These are phyloP conservation scores for Electrona antarctica DNA, from an alignment of 2,113 vertebrate genomes.

Conservation along the genomic window DNA sequence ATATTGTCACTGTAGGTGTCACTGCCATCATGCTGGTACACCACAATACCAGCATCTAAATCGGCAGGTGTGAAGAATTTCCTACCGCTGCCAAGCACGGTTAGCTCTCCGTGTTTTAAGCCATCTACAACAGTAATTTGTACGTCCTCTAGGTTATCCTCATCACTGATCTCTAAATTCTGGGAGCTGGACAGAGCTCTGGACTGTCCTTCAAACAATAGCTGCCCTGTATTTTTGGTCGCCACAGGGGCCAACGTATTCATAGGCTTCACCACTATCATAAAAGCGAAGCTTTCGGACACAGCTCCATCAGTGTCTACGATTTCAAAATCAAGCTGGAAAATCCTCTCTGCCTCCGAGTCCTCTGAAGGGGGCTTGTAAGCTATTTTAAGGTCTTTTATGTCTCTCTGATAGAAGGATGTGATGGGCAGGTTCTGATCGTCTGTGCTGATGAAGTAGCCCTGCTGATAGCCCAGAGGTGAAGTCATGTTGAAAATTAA, in stretches of 20 bases:
- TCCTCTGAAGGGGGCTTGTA: slow-evolving; percentile 80
- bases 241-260: slow-evolving; percentile 81
- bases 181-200: slow-evolving; percentile 72
- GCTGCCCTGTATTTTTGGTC: slow-evolving; percentile 77
- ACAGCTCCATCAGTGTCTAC: slow-evolving; percentile 76
- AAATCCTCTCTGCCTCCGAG: slow-evolving; percentile 75
- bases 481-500: slow-evolving; percentile 95
- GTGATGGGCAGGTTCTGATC: slow-evolving; percentile 81
- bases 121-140: slow-evolving; percentile 77
- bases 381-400: slow-evolving; percentile 85
- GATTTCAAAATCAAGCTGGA: slow-evolving; percentile 83
- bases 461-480: slow-evolving; percentile 84
- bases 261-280: slow-evolving; percentile 84
- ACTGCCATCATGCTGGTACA: slow-evolving; percentile 84
- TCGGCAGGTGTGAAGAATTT: slow-evolving; percentile 80
- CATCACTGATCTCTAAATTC: slow-evolving; percentile 81
- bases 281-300: slow-evolving; percentile 84
- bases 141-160: slow-evolving; percentile 81
- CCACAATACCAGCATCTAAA: slow-evolving; percentile 75
- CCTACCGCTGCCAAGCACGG: slow-evolving; percentile 59
- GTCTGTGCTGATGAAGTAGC: slow-evolving; percentile 84
- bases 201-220: slow-evolving; percentile 85
- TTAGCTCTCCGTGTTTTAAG: slow-evolving; percentile 76
- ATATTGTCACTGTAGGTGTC: slow-evolving; percentile 86
- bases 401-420: slow-evolving; percentile 82